phyloP scores from a whole-genome alignment of 2,113 vertebrate genomes.

The Trematocara macrostoma region DNA sequence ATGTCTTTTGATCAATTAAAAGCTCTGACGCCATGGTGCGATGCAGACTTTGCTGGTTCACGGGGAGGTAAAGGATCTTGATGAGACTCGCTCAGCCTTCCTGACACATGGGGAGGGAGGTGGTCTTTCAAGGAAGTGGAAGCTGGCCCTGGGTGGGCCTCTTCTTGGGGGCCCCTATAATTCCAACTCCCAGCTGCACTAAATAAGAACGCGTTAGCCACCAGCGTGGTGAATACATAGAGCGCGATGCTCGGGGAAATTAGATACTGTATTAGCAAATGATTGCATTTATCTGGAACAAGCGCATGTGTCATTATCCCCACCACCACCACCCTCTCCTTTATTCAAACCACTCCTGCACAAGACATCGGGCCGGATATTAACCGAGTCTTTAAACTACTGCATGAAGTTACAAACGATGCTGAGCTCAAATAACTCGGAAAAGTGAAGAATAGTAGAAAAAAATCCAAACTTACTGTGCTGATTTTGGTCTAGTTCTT shows the following conservation, averaged over 20 bases:
- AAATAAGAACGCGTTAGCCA: conserved; percentile 46
- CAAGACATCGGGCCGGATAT: conserved; percentile 3
- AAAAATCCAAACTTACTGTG: neutral
- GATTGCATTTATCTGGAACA: conserved; percentile 37
- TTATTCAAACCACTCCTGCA: conserved; percentile 10
- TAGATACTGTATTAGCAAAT: conserved; percentile 24
- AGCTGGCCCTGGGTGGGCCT: conserved; percentile 58
- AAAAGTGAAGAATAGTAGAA: neutral
- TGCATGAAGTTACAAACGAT: neutral
- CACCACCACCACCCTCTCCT: neutral
- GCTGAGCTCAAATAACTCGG: neutral
- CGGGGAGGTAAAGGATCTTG: conserved; percentile 48
- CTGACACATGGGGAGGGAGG: conserved; percentile 42
- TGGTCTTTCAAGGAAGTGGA: conserved; percentile 37
- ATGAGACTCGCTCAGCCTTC: conserved; percentile 51
- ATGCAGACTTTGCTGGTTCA: conserved; percentile 33
- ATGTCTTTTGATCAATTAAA: conserved; percentile 64
- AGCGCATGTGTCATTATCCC: conserved; percentile 25
- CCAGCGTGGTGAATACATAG: conserved; percentile 13
- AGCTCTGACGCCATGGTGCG: conserved; percentile 48
- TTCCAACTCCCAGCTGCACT: conserved; percentile 54
- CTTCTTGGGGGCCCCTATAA: conserved; percentile 56
- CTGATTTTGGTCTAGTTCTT: neutral
- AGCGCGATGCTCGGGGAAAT: conserved; percentile 25
- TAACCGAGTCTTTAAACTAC: neutral